Evolutionary conservation across 2,888 invertebrate genomes (phyloP).

Genomic region (Nebria salina): DNA sequence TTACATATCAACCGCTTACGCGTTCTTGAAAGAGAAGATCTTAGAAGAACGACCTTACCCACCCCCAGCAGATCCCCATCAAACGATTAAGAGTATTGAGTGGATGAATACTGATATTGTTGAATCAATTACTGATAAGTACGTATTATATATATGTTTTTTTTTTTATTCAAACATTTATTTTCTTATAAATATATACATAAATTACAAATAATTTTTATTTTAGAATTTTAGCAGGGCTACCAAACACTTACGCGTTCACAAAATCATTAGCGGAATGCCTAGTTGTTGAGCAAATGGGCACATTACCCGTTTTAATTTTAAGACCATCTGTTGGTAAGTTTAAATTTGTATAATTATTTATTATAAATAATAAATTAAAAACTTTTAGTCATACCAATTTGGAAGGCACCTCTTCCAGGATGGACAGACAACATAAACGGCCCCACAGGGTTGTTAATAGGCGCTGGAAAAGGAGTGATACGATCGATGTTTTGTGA

Average conservation of each 20-base stretch:
- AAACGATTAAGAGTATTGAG: conserved; percentile 79
- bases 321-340: conserved; percentile 86
- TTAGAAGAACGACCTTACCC: conserved; percentile 89
- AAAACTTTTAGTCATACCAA: conserved; percentile 75
- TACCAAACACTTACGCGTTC: conserved; percentile 93
- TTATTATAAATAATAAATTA: no score
- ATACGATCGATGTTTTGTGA: conserved; percentile 89
- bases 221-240: conserved; percentile 73
- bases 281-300: conserved; percentile 80
- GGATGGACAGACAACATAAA: conserved; percentile 96
- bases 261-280: conserved; percentile 93
- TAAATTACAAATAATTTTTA: conserved; percentile 50
- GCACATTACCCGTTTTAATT: conserved; percentile 80
- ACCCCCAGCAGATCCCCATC: conserved; percentile 79
- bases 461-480: conserved; percentile 87
- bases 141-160: conserved; percentile 49
- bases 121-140: conserved; percentile 71
- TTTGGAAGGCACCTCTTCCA: conserved; percentile 84
- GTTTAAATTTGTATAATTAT: conserved; percentile 48
- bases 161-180: conserved; percentile 14
- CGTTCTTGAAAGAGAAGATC: conserved; percentile 84
- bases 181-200: conserved; percentile 19
- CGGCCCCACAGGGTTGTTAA: conserved; percentile 87
- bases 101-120: conserved; percentile 81
- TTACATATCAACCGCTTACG: conserved; percentile 91